Evolutionary conservation across 2,797 vertebrate genomes (phyloP).

Genomic region (Pagetopsis macropterus): DNA sequence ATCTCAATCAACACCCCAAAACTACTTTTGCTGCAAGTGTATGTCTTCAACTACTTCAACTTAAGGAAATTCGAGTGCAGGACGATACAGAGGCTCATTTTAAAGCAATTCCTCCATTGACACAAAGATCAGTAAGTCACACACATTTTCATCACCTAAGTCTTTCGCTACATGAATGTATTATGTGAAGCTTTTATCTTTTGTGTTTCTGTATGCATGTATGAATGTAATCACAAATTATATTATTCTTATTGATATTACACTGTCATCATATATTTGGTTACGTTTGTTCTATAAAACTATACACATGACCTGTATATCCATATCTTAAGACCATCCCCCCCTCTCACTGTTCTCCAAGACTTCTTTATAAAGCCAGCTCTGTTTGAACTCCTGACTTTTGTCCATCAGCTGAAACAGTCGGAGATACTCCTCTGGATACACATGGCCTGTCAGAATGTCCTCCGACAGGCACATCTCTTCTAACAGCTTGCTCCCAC

Average conservation of each 20-base stretch:
- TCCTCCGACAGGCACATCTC: conserved; percentile 78
- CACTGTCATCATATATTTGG: conserved; percentile 19
- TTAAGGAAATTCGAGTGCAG: not conserved
- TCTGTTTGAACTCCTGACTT: conserved; percentile 84
- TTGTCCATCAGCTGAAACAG: conserved; percentile 90
- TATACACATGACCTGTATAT: conserved; percentile 11
- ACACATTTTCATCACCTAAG: conserved; percentile 4
- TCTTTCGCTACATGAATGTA: not conserved
- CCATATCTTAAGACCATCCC: conserved; percentile 59
- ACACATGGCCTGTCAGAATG: conserved; percentile 79
- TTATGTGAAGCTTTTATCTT: not conserved
- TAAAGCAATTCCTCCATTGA: not conserved
- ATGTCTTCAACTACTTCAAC: not conserved
- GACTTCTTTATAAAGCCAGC: conserved; percentile 88
- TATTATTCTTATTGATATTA: conserved; percentile 2
- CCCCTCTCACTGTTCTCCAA: conserved; percentile 75
- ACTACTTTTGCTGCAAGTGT: not conserved
- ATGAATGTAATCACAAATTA: not conserved
- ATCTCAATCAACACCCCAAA: not conserved
- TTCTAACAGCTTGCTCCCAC: conserved; percentile 77
- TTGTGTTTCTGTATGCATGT: not conserved
- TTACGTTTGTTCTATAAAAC: conserved; percentile 17
- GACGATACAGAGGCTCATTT: not conserved
- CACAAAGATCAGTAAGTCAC: not conserved
- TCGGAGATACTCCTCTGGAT: conserved; percentile 87